Conservation (phyloP, 2,113 vertebrate genomes). For the Myiopsitta monachus region DNA sequence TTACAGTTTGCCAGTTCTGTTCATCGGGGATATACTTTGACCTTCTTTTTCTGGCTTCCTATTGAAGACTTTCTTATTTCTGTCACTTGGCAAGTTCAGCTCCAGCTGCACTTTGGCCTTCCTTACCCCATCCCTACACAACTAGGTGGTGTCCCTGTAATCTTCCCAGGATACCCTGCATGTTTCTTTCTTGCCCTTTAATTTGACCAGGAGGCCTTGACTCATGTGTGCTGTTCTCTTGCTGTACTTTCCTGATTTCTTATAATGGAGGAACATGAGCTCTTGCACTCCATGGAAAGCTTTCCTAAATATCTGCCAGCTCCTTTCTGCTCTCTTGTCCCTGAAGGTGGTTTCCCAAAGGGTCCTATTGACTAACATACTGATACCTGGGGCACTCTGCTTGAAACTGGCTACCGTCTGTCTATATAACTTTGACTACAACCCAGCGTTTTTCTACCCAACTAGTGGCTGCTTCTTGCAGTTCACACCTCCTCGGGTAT, state of each 20-base stretch:
- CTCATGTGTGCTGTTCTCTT: background rate
- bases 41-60: background rate
- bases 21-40: background rate
- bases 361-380: background rate
- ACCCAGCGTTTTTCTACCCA: background rate
- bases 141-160: background rate
- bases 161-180: background rate
- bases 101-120: background rate
- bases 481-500: background rate
- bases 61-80: background rate
- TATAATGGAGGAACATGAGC: background rate
- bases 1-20: background rate
- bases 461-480: background rate
- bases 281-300: background rate
- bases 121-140: background rate
- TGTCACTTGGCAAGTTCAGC: background rate
- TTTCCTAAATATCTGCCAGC: background rate
- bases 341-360: background rate
- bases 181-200: background rate
- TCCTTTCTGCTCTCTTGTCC: background rate
- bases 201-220: background rate
- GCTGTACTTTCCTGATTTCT: background rate
- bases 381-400: background rate
- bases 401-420: background rate
- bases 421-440: background rate